Conservation (phyloP, 2,113 vertebrate genomes). For the Notothenia rossii region DNA sequence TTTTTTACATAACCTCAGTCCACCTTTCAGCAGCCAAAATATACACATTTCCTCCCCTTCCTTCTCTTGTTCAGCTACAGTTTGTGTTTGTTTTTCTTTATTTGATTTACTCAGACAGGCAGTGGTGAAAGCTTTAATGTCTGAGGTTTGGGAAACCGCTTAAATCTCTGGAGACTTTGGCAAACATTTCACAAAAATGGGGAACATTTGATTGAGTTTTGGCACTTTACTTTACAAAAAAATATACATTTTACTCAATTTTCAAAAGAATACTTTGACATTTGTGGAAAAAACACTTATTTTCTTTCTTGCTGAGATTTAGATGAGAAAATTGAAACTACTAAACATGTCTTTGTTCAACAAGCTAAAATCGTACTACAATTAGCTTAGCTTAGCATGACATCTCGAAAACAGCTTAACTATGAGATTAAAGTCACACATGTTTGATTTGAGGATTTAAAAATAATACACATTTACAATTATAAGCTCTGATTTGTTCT, state of each 20-base stretch:
- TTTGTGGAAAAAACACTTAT: neutral
- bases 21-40: neutral
- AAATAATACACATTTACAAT: no score
- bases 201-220: neutral
- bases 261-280: neutral
- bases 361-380: neutral
- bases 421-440: no score
- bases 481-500: no score
- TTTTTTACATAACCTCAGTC: constrained; percentile 25
- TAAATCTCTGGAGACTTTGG: constrained; percentile 29
- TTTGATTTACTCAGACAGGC: constrained; percentile 7
- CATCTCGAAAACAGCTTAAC: neutral
- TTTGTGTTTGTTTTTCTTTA: neutral
- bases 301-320: neutral
- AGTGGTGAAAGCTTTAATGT: neutral
- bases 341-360: neutral
- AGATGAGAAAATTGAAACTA: neutral
- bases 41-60: constrained; percentile 3
- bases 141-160: neutral
- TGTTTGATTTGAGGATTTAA: no score
- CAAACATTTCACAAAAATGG: neutral
- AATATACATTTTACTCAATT: neutral
- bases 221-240: neutral
- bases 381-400: constrained; percentile 1
- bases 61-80: neutral